Conservation (phyloP, 2,113 vertebrate genomes). For the Perca flavescens region DNA sequence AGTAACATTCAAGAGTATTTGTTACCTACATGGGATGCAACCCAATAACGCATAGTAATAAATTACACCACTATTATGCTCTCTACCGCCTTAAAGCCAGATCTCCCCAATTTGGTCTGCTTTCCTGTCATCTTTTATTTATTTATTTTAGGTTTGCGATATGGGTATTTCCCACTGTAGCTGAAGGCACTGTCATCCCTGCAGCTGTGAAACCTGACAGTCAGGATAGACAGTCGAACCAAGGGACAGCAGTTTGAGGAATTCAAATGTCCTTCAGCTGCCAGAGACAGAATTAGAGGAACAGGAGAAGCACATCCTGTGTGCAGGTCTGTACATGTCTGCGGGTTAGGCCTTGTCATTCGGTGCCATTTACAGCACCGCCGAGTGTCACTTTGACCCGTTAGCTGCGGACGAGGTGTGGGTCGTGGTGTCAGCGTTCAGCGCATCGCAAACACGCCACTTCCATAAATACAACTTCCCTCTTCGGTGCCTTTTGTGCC, state of each 20-base stretch:
- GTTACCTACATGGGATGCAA: not conserved
- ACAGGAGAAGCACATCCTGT: conserved; percentile 50
- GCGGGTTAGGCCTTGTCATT: conserved; percentile 44
- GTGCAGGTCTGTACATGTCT: conserved; percentile 65
- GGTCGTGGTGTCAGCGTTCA: conserved; percentile 42
- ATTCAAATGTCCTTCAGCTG: conserved; percentile 53
- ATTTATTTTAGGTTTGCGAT: not conserved
- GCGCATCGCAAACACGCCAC: conserved; percentile 33
- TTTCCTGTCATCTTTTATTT: not conserved
- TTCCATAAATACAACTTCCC: conserved; percentile 54
- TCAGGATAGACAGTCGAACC: conserved; percentile 20
- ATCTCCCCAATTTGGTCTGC: not conserved
- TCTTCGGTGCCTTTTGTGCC: conserved; percentile 39
- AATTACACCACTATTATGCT: not conserved
- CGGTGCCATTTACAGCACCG: conserved; percentile 41
- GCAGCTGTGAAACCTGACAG: conserved; percentile 58
- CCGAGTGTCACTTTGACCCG: conserved; percentile 52
- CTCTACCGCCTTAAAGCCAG: not conserved
- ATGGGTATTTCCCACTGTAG: conserved; percentile 1
- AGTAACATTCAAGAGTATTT: not conserved
- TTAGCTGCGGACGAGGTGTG: conserved; percentile 23
- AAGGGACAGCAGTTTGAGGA: conserved; percentile 31
- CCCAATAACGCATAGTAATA: not conserved
- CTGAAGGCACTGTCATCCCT: not conserved
- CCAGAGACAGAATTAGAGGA: conserved; percentile 61